A percentile compares a stretch with the other conserved stretches of the same genome.
These are phyloP conservation scores for Bostrychus sinensis DNA, from an alignment of 2,113 vertebrate genomes.

Conservation along the genomic window DNA sequence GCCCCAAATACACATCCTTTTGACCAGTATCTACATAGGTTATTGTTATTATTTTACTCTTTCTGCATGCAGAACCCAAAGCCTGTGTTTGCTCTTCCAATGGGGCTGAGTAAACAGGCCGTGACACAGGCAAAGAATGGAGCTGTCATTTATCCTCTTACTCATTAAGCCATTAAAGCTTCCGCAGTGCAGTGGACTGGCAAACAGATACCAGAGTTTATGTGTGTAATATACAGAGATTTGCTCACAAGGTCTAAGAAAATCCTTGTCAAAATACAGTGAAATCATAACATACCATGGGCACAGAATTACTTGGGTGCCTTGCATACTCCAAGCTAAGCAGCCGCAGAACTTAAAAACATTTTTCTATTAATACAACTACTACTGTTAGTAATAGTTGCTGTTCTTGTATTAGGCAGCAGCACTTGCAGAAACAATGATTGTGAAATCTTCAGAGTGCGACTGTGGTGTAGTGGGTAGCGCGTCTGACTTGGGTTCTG, in stretches of 20 bases:
- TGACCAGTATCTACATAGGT: not conserved
- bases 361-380: not conserved
- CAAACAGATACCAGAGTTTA: not conserved
- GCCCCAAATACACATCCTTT: constrained; percentile 4
- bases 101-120: constrained; percentile 47
- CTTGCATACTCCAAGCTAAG: not conserved
- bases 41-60: constrained; percentile 13
- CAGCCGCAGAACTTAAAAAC: not conserved
- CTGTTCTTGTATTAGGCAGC: not conserved
- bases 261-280: not conserved
- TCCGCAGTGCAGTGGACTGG: not conserved
- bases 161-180: constrained; percentile 38
- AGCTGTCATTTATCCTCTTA: constrained; percentile 44
- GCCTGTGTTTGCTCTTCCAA: constrained; percentile 31
- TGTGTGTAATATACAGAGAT: not conserved
- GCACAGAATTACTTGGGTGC: not conserved
- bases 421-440: not conserved
- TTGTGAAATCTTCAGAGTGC: too few species aligned
- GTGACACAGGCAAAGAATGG: constrained; percentile 30
- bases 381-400: not conserved
- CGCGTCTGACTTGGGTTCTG: too few species aligned
- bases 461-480: too few species aligned
- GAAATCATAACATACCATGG: not conserved
- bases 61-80: constrained; percentile 14
- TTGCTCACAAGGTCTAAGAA: not conserved